phyloP scores from a whole-genome alignment of 1,140 invertebrate species.

The Anastatus disparis region DNA sequence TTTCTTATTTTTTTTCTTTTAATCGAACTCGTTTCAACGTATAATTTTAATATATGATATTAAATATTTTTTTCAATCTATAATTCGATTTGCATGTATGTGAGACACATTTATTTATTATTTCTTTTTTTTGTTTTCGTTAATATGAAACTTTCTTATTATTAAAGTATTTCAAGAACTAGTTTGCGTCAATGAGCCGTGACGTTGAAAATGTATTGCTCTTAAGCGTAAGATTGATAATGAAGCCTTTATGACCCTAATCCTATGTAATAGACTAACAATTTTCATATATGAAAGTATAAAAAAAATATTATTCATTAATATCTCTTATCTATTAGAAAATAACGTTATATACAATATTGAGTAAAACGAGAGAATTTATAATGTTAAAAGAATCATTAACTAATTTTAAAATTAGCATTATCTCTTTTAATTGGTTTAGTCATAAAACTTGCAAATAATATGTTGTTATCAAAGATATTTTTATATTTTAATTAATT shows the following conservation, averaged over 20 bases:
- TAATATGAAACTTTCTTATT: slow-evolving; percentile 4
- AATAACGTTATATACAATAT: too few species aligned
- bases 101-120: background rate
- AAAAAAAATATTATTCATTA: background rate
- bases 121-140: background rate
- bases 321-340: background rate
- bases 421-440: too few species aligned
- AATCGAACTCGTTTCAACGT: background rate
- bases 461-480: too few species aligned
- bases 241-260: slow-evolving; percentile 40
- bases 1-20: too few species aligned
- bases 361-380: background rate
- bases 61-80: background rate
- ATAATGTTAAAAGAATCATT: too few species aligned
- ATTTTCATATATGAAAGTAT: background rate
- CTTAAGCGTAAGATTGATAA: slow-evolving; percentile 32
- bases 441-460: too few species aligned
- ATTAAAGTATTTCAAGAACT: slow-evolving; percentile 9
- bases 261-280: slow-evolving; percentile 12
- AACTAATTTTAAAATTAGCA: background rate
- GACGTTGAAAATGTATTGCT: slow-evolving; percentile 16
- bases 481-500: too few species aligned
- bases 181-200: slow-evolving; percentile 23
- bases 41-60: slow-evolving; percentile 1
- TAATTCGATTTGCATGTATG: slow-evolving; percentile 19